Conservation (phyloP, 2,113 vertebrate species). For the Equus przewalskii region DNA sequence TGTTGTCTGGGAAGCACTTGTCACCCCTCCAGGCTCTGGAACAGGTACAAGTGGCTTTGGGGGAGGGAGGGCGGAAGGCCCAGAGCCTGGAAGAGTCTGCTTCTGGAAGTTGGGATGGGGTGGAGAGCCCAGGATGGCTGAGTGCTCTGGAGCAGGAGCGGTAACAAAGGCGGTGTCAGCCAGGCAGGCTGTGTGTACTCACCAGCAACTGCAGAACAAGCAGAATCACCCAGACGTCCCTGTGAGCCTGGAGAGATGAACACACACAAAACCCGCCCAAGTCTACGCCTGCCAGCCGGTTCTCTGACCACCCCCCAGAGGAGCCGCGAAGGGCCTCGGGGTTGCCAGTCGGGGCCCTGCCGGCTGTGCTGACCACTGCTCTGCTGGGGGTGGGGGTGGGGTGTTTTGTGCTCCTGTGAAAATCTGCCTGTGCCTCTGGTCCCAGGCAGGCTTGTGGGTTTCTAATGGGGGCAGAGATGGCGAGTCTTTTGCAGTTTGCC, state of each 20-base stretch:
- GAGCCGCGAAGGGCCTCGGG: not conserved
- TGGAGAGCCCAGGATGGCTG: not conserved
- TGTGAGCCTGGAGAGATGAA: not conserved
- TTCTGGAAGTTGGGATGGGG: not conserved
- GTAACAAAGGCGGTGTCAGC: constrained; percentile 19
- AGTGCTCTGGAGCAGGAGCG: not conserved
- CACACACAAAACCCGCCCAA: not conserved
- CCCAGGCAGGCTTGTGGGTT: not conserved
- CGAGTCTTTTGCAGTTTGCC: not conserved
- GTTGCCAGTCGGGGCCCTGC: not conserved
- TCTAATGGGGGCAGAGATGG: not conserved
- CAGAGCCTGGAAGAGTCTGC: not conserved
- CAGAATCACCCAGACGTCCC: not conserved
- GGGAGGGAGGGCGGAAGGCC: not conserved
- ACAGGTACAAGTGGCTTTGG: constrained; percentile 3
- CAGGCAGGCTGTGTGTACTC: not conserved
- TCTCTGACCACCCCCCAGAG: not conserved
- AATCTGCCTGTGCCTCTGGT: not conserved
- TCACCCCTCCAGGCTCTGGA: constrained; percentile 50
- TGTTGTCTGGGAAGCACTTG: constrained; percentile 56
- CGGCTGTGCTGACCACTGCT: not conserved
- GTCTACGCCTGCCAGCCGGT: not conserved
- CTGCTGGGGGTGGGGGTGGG: not conserved
- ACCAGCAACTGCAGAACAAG: no score
- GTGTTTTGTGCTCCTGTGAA: not conserved